Evolutionary conservation across 2,113 vertebrate species (phyloP).

Genomic region (Sander vitreus): DNA sequence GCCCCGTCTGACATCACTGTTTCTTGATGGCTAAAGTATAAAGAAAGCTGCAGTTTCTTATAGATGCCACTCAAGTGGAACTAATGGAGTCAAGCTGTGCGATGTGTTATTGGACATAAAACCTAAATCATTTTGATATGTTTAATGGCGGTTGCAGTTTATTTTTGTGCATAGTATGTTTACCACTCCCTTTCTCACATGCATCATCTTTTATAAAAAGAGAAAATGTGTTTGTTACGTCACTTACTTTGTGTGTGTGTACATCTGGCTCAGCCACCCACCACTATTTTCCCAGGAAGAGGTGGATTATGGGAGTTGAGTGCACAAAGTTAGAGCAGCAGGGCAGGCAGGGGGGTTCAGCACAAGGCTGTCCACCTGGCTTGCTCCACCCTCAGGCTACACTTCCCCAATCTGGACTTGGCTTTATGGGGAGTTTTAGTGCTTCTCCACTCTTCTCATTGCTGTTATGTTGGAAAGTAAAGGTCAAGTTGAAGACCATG

Average conservation of each 20-base stretch:
- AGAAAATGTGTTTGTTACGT: constrained; percentile 63
- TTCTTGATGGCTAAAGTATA: constrained; percentile 44
- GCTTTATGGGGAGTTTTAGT: constrained; percentile 59
- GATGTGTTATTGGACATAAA: constrained; percentile 65
- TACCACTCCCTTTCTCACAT: constrained; percentile 37
- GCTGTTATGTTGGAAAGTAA: constrained; percentile 49
- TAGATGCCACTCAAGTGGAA: constrained; percentile 73
- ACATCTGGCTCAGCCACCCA: constrained; percentile 69
- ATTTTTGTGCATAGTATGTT: constrained; percentile 50
- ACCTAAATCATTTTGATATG: constrained; percentile 75
- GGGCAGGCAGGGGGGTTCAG: constrained; percentile 34
- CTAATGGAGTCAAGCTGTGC: constrained; percentile 77
- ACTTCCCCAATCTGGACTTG: constrained; percentile 32
- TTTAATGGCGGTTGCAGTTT: constrained; percentile 34
- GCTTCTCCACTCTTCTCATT: constrained; percentile 41
- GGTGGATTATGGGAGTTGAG: constrained; percentile 62
- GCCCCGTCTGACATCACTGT: constrained; percentile 64
- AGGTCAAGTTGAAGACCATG: constrained; percentile 67
- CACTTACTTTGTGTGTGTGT: constrained; percentile 42
- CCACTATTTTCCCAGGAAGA: constrained; percentile 50
- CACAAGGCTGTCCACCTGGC: constrained; percentile 72
- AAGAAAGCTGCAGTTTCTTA: constrained; percentile 64
- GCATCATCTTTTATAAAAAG: constrained; percentile 33
- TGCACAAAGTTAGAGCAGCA: constrained; percentile 50
- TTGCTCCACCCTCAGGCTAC: constrained; percentile 56